Conservation (phyloP, 1,140 invertebrate genomes). For the Hesperophylax magnus region DNA sequence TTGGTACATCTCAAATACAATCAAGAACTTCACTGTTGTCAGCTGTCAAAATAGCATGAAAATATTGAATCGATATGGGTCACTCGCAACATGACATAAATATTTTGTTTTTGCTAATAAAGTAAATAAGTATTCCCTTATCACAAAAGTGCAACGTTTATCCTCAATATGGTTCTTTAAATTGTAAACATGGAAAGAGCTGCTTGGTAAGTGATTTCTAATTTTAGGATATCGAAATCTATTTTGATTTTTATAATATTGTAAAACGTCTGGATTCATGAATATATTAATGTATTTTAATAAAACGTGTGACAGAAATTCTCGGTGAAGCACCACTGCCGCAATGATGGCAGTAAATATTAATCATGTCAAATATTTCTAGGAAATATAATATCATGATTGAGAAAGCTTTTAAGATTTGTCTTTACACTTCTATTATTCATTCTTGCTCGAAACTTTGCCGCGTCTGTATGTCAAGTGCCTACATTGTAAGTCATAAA, state of each 20-base stretch:
- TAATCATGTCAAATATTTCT: background rate
- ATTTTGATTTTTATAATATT: background rate
- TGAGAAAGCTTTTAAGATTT: too few relatives aligned
- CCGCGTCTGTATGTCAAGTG: too few relatives aligned
- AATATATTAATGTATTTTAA: background rate
- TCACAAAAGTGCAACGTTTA: conserved; percentile 15
- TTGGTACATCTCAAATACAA: background rate
- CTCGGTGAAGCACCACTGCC: background rate
- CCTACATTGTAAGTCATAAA: too few relatives aligned
- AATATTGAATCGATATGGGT: conserved; percentile 42
- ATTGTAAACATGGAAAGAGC: conserved; percentile 17
- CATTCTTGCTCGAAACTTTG: too few relatives aligned
- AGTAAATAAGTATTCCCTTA: conserved; percentile 9
- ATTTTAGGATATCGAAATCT: conserved; percentile 19
- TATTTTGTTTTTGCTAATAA: conserved; percentile 29
- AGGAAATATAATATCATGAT: background rate
- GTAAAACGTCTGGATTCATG: background rate
- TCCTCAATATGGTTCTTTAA: conserved; percentile 8
- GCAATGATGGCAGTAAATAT: background rate
- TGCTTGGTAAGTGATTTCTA: conserved; percentile 16
- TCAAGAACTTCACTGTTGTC: background rate
- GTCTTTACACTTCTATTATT: too few relatives aligned
- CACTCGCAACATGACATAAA: conserved; percentile 29
- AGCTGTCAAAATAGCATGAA: conserved; percentile 44
- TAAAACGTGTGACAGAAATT: background rate